Evolutionary conservation across 2,113 vertebrate genomes (phyloP), one percentile per base, ranked within the genome.

Genomic region (Cyphomyrus plagiostoma): DNA sequence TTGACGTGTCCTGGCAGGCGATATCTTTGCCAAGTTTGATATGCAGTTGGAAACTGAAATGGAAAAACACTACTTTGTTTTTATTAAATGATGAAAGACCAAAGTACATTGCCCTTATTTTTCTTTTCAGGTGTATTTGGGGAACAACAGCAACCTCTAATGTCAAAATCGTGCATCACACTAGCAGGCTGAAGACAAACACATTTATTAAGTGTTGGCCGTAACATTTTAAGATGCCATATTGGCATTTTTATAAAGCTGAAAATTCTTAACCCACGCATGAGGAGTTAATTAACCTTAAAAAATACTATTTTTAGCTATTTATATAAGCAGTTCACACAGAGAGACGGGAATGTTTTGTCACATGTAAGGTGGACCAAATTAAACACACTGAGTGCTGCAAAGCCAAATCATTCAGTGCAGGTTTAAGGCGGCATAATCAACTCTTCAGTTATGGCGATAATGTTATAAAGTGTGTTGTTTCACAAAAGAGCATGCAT

Each of bases 61-160:
- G 35, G 39, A 80, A 80, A 42, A 35, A 42, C 15, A 13, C 26
- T 70, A 11, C 17, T 42, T 80, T 42, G 74, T 80, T 80, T 42
- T 80, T 8, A 42, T 80, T 42, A 77, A 42, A 77, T 26, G 74
- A 80, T 42, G 35, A 80, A 42, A 77, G 70, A 77, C 26, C 58
- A 62, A 26, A 66, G 23, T 10, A 74, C 70, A 39, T 39, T 15
- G 70, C 5, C 70, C 70, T 30, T 42, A 17, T 80, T 80, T 77
- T 42, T 77, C 70, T 88, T 87, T 83, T 0, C 46, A 58, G 74
- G 89, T 17, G 46, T 80, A 87, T 92, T 92, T 80, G 58, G 92
- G 91, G 93, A 89, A 89, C 94, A 94, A 94, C 93, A 95, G 93
- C 92, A 92, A 92, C 89, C 90, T 91, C 94, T 94, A 91, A 91